Base-by-base conservation (phyloP, 2,888 invertebrate genomes). In the Amiota minor region DNA sequence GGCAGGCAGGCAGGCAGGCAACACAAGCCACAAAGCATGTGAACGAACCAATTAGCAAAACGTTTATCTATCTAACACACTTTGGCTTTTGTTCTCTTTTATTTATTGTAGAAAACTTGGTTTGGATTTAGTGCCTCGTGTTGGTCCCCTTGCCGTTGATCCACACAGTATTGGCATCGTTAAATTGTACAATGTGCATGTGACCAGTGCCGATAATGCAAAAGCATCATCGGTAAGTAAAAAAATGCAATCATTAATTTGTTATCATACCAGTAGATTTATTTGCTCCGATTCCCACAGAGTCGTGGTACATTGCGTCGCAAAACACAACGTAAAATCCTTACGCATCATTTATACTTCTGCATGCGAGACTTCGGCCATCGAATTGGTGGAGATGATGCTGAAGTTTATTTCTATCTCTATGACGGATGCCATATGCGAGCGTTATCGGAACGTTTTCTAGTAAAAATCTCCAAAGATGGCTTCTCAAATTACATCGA, bases 401-500 rank as follows among this genome's bases (percentile, higher is more conserved):
- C 96, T 0, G 97, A 97, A 90, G 93, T 97, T 16, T 94, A 95
- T 82, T 94, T 98, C 84, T 96, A 96, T 95, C 85, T 91, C 0
- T 97, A 95, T 89, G 97, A 98, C 88, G 89, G 88, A 47, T 85
- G 81, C 80, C 92, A 94, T 12, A 93, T 92, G 82, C 94, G 94
- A 82, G 96, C 95, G 78, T 91, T 97, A 75, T 96, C 97, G 72
- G 98, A 98, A 90, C 91, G 97, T 77, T 97, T 97, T 91, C 92
- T 97, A 86, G 96, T 97, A 81, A 93, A 93, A 88, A 95, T 97
- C 89, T 95, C 95, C 78, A 95, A 96, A 89, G 96, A 97, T 85
- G 97, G 97, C 14, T 96, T 96, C 90, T 95, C 96, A 16, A 95
- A 95, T 89, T 96, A 97, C 88, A 93, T 96, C 77, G 96, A 97